Evolutionary conservation across 2,113 vertebrate species (phyloP).

Genomic region (Gallinago undulata): DNA sequence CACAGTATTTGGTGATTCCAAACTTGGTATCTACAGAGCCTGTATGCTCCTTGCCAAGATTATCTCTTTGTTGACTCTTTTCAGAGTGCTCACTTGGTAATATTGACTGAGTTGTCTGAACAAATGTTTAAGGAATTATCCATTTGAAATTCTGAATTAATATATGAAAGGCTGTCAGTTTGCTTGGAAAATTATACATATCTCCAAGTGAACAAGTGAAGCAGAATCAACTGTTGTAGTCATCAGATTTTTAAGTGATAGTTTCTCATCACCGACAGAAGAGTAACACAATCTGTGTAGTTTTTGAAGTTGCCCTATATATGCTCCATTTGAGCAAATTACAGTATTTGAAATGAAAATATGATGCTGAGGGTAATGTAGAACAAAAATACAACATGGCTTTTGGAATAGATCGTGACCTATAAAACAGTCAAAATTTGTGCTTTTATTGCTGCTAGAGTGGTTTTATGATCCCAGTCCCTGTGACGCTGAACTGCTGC

Average conservation of each 20-base stretch:
- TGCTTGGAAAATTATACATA: not conserved
- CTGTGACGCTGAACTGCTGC: not conserved
- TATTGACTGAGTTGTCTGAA: not conserved
- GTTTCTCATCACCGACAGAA: not conserved
- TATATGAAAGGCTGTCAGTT: not conserved
- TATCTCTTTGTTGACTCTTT: not conserved
- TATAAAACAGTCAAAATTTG: not conserved
- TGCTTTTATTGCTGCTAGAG: not conserved
- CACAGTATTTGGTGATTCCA: not conserved
- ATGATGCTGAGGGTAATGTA: not conserved
- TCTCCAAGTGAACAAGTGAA: not conserved
- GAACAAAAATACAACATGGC: not conserved
- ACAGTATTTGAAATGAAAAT: not conserved
- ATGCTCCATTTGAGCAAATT: not conserved
- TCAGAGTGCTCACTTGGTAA: not conserved
- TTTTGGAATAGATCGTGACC: not conserved
- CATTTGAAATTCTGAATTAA: not conserved
- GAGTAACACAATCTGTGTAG: not conserved
- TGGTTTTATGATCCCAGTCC: not conserved
- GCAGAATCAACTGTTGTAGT: constrained; percentile 19
- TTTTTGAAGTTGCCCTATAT: not conserved
- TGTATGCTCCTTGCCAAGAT: not conserved
- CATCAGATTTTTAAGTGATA: not conserved
- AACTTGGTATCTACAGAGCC: not conserved
- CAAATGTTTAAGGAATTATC: not conserved